phyloP scores from a whole-genome alignment of 2,888 invertebrate genomes.

The Linnaemya tessellans region DNA sequence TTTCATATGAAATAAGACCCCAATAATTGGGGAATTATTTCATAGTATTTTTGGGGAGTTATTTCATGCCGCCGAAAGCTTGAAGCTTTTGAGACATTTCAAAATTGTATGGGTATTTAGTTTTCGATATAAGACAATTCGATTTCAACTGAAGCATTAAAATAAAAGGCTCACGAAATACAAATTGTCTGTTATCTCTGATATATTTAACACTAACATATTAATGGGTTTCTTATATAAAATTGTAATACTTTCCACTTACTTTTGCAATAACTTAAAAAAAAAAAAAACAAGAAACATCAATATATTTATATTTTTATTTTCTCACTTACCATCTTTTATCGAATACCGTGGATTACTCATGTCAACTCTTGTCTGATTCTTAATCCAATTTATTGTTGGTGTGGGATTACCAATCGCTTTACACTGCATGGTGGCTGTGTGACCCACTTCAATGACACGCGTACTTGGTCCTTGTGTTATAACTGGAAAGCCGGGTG shows the following conservation, averaged over 20 bases:
- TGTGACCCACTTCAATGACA: constrained; percentile 98
- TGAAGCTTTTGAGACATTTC: too few relatives aligned
- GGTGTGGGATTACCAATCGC: constrained; percentile 93
- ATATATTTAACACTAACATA: too few relatives aligned
- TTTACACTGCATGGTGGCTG: constrained; percentile 93
- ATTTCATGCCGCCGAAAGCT: too few relatives aligned
- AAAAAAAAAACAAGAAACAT: background rate
- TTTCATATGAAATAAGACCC: too few relatives aligned
- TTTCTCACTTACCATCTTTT: constrained; percentile 87
- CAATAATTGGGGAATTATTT: too few relatives aligned
- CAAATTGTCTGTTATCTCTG: too few relatives aligned
- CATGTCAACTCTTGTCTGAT: constrained; percentile 94
- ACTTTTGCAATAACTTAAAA: background rate
- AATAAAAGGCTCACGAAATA: background rate
- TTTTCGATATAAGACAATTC: too few relatives aligned
- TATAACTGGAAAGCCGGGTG: constrained; percentile 95
- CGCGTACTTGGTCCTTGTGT: constrained; percentile 94
- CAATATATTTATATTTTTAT: background rate
- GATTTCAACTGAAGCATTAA: too few relatives aligned
- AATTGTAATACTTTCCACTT: constrained; percentile 5
- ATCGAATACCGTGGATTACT: constrained; percentile 93
- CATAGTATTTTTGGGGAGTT: too few relatives aligned
- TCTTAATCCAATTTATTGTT: constrained; percentile 95
- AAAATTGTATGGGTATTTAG: too few relatives aligned
- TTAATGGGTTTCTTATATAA: background rate